Percentiles rank a stretch among this genome's conserved stretches.
These are phyloP conservation scores for Argyresthia goedartella DNA, from an alignment of 2,888 invertebrate genomes.

Conservation along the genomic window DNA sequence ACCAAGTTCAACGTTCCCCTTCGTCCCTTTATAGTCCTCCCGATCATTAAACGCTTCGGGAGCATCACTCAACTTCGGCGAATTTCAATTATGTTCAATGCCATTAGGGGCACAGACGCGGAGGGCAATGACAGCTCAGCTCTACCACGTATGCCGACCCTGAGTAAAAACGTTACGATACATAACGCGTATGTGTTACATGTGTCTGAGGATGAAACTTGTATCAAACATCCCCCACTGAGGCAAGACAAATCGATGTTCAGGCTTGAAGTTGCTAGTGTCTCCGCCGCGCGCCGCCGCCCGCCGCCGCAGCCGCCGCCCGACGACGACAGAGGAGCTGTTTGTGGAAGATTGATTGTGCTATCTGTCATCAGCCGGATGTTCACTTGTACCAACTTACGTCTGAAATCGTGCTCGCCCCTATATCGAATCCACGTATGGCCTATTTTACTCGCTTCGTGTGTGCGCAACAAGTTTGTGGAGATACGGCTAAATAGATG, in stretches of 20 bases:
- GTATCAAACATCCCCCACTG: constrained; percentile 1
- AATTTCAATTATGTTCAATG: not conserved
- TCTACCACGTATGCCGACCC: not conserved
- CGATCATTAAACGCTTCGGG: not conserved
- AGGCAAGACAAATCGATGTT: constrained; percentile 25
- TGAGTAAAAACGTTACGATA: not conserved
- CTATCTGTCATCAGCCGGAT: constrained; percentile 17
- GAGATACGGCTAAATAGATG: not conserved
- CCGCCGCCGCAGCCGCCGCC: constrained; percentile 5
- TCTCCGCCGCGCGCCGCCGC: not conserved
- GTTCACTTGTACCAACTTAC: constrained; percentile 1
- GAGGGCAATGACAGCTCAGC: not conserved
- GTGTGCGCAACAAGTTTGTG: not conserved
- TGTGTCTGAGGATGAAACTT: not conserved
- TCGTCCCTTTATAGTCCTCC: not conserved
- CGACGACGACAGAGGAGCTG: constrained; percentile 3
- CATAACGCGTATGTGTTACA: not conserved
- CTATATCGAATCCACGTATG: not conserved
- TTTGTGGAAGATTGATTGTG: constrained; percentile 22
- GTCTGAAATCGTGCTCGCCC: not conserved
- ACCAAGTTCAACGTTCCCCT: not conserved
- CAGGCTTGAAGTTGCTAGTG: not conserved
- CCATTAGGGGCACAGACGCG: not conserved
- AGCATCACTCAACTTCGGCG: not conserved
- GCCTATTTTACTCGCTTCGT: not conserved